A percentile compares a stretch with the other conserved stretches of the same genome.
phyloP scores from a whole-genome alignment of 2,797 vertebrate species.

The Tympanoctomys barrerae region DNA sequence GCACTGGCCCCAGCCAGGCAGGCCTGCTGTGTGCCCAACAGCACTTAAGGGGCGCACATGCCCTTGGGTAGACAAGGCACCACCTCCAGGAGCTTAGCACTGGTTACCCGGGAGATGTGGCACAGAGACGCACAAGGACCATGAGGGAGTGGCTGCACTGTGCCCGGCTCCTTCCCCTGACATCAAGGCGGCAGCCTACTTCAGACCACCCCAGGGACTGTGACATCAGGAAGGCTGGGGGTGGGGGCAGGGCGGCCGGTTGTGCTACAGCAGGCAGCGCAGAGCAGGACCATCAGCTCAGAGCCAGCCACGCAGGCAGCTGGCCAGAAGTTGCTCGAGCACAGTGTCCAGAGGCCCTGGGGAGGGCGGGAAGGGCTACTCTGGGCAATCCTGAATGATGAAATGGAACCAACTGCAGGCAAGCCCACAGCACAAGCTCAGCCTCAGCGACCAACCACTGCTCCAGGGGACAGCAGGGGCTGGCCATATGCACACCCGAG shows the following conservation, averaged over 20 bases:
- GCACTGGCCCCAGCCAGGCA: neutral
- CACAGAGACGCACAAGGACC: neutral
- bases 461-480: neutral
- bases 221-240: neutral
- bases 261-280: neutral
- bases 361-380: conserved; percentile 52
- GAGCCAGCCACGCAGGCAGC: conserved; percentile 87
- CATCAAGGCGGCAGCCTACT: neutral
- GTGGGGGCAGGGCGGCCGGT: neutral
- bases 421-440: neutral
- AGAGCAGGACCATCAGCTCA: conserved; percentile 83
- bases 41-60: neutral
- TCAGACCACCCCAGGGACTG: conserved; percentile 62
- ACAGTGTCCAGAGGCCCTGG: conserved; percentile 84
- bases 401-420: neutral
- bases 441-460: neutral
- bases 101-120: neutral
- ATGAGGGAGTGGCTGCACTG: neutral
- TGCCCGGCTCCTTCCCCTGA: no score
- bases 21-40: neutral
- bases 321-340: conserved; percentile 90
- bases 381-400: neutral
- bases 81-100: neutral
- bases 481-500: neutral
- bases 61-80: neutral